Evolutionary conservation across 2,113 vertebrate species (phyloP).

Genomic region (Zootoca vivipara): DNA sequence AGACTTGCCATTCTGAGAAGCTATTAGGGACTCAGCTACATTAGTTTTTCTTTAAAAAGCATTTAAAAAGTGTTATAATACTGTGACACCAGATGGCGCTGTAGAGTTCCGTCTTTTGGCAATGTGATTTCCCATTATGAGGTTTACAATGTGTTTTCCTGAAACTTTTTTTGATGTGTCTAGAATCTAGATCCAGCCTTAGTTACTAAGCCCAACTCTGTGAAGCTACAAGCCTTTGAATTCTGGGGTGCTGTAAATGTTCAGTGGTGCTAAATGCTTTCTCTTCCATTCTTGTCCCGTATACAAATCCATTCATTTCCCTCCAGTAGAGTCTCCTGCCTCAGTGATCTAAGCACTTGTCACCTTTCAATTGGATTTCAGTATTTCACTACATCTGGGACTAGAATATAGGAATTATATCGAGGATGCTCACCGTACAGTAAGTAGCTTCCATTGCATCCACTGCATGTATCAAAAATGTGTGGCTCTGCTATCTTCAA

Average conservation of each 20-base stretch:
- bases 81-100: too few relatives aligned
- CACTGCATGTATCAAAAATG: not conserved
- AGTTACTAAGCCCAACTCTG: not conserved
- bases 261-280: not conserved
- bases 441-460: not conserved
- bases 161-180: too few relatives aligned
- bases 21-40: too few relatives aligned
- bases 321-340: not conserved
- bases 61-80: too few relatives aligned
- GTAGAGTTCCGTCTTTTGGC: too few relatives aligned
- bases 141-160: too few relatives aligned
- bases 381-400: not conserved
- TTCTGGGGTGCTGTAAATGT: not conserved
- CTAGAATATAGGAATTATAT: not conserved
- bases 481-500: not conserved
- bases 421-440: not conserved
- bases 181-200: too few relatives aligned
- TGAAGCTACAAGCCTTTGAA: not conserved
- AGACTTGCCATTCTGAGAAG: not conserved
- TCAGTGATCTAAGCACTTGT: not conserved
- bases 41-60: too few relatives aligned
- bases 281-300: not conserved
- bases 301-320: not conserved
- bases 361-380: constrained; percentile 14
- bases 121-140: too few relatives aligned